phyloP scores from a whole-genome alignment of 2,797 vertebrate species.

The Gambelia wislizenii region DNA sequence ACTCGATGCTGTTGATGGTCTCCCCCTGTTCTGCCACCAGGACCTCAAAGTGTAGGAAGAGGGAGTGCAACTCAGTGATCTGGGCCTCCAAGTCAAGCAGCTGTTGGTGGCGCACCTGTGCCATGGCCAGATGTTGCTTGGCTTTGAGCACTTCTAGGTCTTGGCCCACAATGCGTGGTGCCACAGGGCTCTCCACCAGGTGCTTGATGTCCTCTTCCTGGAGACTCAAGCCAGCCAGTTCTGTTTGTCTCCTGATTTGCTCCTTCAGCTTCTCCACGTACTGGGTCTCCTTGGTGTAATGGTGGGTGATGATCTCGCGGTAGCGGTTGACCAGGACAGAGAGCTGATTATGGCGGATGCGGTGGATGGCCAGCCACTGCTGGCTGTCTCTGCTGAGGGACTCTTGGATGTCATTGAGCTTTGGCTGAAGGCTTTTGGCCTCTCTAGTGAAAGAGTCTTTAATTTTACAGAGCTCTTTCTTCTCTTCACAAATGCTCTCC shows the following conservation, averaged over 20 bases:
- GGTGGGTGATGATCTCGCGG: constrained; percentile 53
- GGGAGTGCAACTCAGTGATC: constrained; percentile 67
- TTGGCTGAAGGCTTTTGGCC: constrained; percentile 63
- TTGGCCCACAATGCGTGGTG: constrained; percentile 68
- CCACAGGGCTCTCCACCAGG: constrained; percentile 57
- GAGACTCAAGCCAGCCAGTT: constrained; percentile 72
- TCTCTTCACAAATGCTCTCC: constrained; percentile 56
- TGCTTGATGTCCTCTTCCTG: constrained; percentile 59
- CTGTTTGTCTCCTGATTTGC: constrained; percentile 70
- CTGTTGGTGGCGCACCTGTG: constrained; percentile 69
- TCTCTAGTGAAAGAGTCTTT: constrained; percentile 59
- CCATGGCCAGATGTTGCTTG: constrained; percentile 62
- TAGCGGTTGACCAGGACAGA: constrained; percentile 63
- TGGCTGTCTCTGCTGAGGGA: constrained; percentile 14
- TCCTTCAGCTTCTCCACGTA: constrained; percentile 71
- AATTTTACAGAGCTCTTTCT: constrained; percentile 50
- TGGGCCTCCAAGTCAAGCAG: constrained; percentile 74
- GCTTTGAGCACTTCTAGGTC: constrained; percentile 70
- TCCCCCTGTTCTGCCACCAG: constrained; percentile 71
- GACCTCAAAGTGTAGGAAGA: constrained; percentile 74
- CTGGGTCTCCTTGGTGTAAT: constrained; percentile 70
- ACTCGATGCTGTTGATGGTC: constrained; percentile 72
- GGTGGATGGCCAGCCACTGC: constrained; percentile 45
- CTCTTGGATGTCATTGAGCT: constrained; percentile 50
- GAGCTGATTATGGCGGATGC: constrained; percentile 68